Conservation (phyloP, 2,113 vertebrate genomes). For the Nothobranchius kuhntae region DNA sequence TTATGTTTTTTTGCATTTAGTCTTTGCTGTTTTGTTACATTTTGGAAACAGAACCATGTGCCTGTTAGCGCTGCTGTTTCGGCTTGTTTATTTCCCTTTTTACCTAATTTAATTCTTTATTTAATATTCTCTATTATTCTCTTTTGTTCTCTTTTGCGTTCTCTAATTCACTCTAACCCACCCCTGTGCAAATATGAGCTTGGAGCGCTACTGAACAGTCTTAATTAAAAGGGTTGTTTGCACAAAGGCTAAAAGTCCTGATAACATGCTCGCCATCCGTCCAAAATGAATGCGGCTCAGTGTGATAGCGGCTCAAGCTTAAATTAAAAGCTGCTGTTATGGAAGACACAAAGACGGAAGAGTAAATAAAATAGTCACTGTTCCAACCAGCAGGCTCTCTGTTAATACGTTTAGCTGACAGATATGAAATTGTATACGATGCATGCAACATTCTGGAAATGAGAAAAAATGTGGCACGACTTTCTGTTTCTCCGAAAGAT, state of each 20-base stretch:
- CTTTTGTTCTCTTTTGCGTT: constrained; percentile 23
- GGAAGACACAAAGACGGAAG: constrained; percentile 25
- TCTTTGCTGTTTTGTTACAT: constrained; percentile 4
- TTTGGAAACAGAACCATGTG: not conserved
- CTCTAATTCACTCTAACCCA: constrained; percentile 30
- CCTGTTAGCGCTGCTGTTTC: not conserved
- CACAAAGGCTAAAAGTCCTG: constrained; percentile 60
- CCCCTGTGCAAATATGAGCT: constrained; percentile 51
- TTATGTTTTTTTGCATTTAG: not conserved
- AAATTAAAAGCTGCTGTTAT: constrained; percentile 44
- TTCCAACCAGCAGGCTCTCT: not conserved
- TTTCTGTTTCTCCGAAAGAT: not conserved
- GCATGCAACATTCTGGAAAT: not conserved
- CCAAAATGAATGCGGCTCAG: constrained; percentile 53
- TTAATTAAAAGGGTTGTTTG: constrained; percentile 69
- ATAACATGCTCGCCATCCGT: constrained; percentile 55
- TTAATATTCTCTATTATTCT: not conserved
- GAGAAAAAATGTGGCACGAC: not conserved
- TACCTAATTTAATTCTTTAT: not conserved
- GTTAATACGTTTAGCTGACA: not conserved
- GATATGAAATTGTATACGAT: constrained; percentile 16
- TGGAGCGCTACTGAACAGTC: constrained; percentile 47
- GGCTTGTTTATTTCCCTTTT: not conserved
- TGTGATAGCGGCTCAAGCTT: constrained; percentile 39
- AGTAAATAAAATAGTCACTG: constrained; percentile 16